These are phyloP conservation scores for Tenthredo mesomela DNA, from an alignment of 2,888 invertebrate species.

Conservation along the genomic window DNA sequence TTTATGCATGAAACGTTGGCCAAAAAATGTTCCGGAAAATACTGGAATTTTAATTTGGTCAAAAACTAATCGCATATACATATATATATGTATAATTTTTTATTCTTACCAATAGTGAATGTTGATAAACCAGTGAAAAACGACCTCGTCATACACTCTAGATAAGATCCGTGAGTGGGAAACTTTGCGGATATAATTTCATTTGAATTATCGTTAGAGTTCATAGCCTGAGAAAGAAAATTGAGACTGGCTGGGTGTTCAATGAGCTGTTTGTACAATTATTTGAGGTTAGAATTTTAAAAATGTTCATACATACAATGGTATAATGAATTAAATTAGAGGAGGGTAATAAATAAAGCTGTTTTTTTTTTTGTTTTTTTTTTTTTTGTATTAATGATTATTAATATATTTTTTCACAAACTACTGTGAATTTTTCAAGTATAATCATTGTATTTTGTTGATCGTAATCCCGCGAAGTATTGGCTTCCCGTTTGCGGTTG, in stretches of 20 bases:
- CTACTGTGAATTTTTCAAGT: not conserved
- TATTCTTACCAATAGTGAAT: slow-evolving; percentile 75
- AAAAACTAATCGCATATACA: slow-evolving; percentile 49
- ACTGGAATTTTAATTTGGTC: slow-evolving; percentile 64
- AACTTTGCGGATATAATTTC: not conserved
- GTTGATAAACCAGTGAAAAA: slow-evolving; percentile 77
- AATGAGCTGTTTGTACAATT: not conserved
- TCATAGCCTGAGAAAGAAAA: slow-evolving; percentile 27
- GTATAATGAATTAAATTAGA: not conserved
- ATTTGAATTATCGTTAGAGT: not conserved
- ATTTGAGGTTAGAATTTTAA: slow-evolving; percentile 11
- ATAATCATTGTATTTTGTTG: not conserved
- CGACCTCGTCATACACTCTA: slow-evolving; percentile 78
- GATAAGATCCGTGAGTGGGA: slow-evolving; percentile 48
- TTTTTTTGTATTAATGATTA: not conserved
- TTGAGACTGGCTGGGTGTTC: not conserved
- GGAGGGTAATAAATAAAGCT: not conserved
- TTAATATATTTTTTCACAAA: not conserved
- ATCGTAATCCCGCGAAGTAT: not conserved
- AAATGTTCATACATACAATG: not conserved
- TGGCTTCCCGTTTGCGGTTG: not conserved
- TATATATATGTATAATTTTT: not conserved
- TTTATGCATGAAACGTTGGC: slow-evolving; percentile 74
- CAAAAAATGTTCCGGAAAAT: slow-evolving; percentile 77
- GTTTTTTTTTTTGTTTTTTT: not conserved